Base-by-base conservation (phyloP, 2,113 vertebrate genomes). In the Paedocypris sp. region DNA sequence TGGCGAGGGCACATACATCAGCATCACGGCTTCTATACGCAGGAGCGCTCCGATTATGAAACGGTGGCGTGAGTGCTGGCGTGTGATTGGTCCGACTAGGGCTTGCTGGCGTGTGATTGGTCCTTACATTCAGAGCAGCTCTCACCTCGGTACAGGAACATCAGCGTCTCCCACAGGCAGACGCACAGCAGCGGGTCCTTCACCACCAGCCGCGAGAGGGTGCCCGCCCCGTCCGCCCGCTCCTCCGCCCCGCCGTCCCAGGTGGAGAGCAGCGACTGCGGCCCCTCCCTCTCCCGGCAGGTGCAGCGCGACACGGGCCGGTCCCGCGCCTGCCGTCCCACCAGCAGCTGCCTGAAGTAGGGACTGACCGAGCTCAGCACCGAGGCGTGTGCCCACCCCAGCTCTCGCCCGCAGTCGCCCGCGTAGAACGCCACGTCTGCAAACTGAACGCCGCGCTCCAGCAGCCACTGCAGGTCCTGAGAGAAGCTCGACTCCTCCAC, bases 61-160 rank as follows among this genome's bases (percentile, higher is more conserved):
- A n/a, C n/a, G n/a, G n/a, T n/a, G n/a, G n/a, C n/a, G n/a, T n/a
- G n/a, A n/a, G n/a, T n/a, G n/a, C n/a, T n/a, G n/a, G n/a, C n/a
- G n/a, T n/a, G n/a, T n/a, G n/a, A n/a, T n/a, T n/a, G n/a, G n/a
- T n/a, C n/a, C n/a, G n/a, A n/a, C n/a, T n/a, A n/a, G n/a, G n/a
- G n/a, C n/a, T n/a, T n/a, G n/a, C n/a, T n/a, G n/a, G n/a, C n/a
- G n/a, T n/a, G n/a, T n/a, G n/a, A 46, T 35, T 45, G 19, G 13
- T 47, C 13, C 5, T 15, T 26, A 28, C 48, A 39, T 29, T 15
- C 18, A 10, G 32, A 42, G 18, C 32, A 29, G 28, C 3, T 16
- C 32, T 46, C 88, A 98, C 94, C 94, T 94, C 92, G 88, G 68
- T 98, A 98, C 65, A 98, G 90, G 79, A 98, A 98, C 86, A 84